Evolutionary conservation across 2,113 vertebrate species (phyloP).

Genomic region (Astur gentilis): DNA sequence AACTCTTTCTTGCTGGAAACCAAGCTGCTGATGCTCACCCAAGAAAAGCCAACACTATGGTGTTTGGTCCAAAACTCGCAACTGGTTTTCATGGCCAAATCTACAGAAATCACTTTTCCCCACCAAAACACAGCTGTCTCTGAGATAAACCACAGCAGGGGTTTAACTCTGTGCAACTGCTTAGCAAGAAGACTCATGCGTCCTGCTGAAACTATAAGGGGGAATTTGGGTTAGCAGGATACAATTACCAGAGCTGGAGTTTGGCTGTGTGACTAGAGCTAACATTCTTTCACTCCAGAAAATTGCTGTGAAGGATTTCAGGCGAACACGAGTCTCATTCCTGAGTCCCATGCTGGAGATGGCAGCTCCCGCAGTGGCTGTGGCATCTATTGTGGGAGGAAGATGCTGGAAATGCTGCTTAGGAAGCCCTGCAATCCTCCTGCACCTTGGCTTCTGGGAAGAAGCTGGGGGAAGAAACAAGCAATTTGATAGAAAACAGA

Average conservation of each 20-base stretch:
- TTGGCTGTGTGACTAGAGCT: not conserved
- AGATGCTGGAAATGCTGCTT: not conserved
- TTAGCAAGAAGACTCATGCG: not conserved
- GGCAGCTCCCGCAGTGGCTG: accelerated
- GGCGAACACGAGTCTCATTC: not conserved
- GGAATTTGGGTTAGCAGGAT: not conserved
- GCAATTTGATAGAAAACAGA: not conserved
- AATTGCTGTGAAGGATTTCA: not conserved
- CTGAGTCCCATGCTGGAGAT: not conserved
- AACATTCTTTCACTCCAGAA: not conserved
- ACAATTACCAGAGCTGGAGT: not conserved
- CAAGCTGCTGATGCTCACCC: not conserved
- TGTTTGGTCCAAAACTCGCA: not conserved
- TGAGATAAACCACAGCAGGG: not conserved
- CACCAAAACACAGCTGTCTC: not conserved
- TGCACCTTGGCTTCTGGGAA: not conserved
- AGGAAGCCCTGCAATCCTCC: not conserved
- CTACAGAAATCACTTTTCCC: not conserved
- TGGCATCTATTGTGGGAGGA: accelerated
- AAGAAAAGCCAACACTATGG: not conserved
- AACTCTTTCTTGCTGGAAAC: not conserved
- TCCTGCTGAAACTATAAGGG: not conserved
- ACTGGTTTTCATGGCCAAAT: not conserved
- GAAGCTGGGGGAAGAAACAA: not conserved
- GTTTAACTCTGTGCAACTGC: not conserved